phyloP scores from a whole-genome alignment of 2,113 vertebrate species.

The Oreochromis tanganicae region DNA sequence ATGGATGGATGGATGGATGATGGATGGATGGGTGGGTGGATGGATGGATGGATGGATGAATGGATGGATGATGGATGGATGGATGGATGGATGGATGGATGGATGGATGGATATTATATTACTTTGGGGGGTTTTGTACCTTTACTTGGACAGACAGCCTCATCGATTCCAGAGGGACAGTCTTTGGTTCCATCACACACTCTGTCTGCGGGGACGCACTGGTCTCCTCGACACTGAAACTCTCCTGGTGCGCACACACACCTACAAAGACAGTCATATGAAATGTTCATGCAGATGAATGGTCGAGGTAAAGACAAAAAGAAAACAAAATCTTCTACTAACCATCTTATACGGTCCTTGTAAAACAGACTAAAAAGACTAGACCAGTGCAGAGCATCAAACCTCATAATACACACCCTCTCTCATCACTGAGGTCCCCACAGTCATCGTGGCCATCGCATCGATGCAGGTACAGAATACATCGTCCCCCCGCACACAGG shows the following conservation, averaged over 20 bases:
- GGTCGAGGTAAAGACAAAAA: neutral
- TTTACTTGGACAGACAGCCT: constrained; percentile 74
- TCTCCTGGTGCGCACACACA: constrained; percentile 68
- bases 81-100: rapidly evolving
- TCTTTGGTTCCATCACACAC: constrained; percentile 78
- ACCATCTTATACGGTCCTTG: neutral
- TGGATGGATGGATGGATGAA: rapidly evolving
- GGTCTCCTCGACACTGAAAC: constrained; percentile 76
- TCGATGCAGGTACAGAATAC: constrained; percentile 74
- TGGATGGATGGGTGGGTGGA: rapidly evolving
- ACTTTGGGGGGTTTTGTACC: constrained; percentile 49
- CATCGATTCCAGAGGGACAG: constrained; percentile 77
- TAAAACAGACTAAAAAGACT: neutral
- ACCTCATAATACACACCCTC: constrained; percentile 47
- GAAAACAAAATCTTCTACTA: neutral
- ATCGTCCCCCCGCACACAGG: constrained; percentile 73
- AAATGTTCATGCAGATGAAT: rapidly evolving
- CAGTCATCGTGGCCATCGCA: constrained; percentile 86
- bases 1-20: rapidly evolving
- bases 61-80: rapidly evolving
- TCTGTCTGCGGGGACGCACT: constrained; percentile 66
- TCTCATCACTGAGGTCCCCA: constrained; percentile 83
- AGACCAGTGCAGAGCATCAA: neutral
- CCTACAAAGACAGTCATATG: neutral
- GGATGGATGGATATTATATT: rapidly evolving